phyloP scores from a whole-genome alignment of 1,140 invertebrate species.

The Heterodera schachtii region DNA sequence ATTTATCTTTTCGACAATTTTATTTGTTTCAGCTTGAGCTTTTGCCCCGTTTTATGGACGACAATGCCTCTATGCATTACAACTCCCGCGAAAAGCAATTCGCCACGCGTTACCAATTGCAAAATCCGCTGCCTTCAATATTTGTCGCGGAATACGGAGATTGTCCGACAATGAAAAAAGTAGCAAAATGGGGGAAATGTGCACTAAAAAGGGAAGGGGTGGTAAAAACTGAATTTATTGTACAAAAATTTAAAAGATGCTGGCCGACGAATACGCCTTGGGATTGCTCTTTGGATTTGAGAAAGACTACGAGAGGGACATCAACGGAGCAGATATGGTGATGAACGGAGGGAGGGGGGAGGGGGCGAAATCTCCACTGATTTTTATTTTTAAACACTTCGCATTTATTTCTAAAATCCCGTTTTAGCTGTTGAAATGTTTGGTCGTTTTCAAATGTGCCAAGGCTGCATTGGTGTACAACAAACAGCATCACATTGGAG shows the following conservation, averaged over 20 bases:
- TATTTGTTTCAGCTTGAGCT: neutral
- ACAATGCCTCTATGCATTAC: neutral
- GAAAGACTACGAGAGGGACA: neutral
- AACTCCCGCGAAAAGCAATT: neutral
- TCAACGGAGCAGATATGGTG: neutral
- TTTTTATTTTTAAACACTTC: no score
- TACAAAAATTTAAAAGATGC: neutral
- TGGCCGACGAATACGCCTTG: neutral
- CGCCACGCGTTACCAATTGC: neutral
- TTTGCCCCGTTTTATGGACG: neutral
- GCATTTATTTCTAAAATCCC: no score
- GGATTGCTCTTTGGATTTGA: neutral
- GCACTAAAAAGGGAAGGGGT: no score
- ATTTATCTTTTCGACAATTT: no score
- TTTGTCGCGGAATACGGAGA: neutral
- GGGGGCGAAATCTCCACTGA: neutral
- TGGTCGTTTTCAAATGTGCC: neutral
- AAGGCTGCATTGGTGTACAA: neutral
- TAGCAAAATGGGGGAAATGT: neutral
- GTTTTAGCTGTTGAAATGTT: neutral
- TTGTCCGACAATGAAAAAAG: neutral
- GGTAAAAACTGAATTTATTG: neutral
- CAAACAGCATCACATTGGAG: neutral
- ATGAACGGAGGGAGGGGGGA: neutral
- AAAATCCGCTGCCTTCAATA: neutral